Evolutionary conservation across 2,888 invertebrate species (phyloP), one percentile per base, ranked within the genome.

Genomic region (Cerastis rubricosa): DNA sequence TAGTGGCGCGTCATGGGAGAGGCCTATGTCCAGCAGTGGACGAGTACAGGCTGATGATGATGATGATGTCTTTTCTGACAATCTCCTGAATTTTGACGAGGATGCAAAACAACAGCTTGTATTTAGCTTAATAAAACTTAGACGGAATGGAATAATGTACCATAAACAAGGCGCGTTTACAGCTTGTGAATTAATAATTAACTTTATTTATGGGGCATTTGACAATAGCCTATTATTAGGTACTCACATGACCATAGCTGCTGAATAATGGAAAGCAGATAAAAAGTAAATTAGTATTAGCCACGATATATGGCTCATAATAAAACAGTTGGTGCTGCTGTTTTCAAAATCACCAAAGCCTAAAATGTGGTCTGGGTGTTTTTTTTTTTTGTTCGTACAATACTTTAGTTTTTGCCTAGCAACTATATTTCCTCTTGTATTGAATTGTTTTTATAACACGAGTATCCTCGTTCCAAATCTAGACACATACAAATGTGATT

Each of bases 401-500:
- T 40, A 29, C 43, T n/a, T 12, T 17, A 8, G 14, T 35, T 25
- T 22, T 65, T 22, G 1, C 1, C 3, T 19, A 64, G 29, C 63
- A 25, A 61, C 14, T 54, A 25, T 66, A 43, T 63, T 61, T 66
- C 45, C 12, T 51, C 8, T n/a, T 47, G 0, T 11, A n/a, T 68
- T 35, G 14, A 57, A 57, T 35, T 57, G 63, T 68, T 71, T 65
- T 61, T 47, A 40, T 47, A 47, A 54, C 29, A 64, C 59, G 19
- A 61, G 1, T 35, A 40, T 29, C 40, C 69, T 40, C 19, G 64
- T 49, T 49, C 14, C 3, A 11, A 78, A 75, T 78, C 47, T 54
- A 40, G 47, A 63, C 19, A 14, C 43, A 40, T 17, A 19, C 19
- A 74, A n/a, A 43, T 45, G 45, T 64, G 64, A 47, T 64, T 9